A percentile compares a stretch with the other conserved stretches of the same genome.
Evolutionary conservation across 2,797 vertebrate species (phyloP).

Genomic region (Ptychobarbus kaznakovi): DNA sequence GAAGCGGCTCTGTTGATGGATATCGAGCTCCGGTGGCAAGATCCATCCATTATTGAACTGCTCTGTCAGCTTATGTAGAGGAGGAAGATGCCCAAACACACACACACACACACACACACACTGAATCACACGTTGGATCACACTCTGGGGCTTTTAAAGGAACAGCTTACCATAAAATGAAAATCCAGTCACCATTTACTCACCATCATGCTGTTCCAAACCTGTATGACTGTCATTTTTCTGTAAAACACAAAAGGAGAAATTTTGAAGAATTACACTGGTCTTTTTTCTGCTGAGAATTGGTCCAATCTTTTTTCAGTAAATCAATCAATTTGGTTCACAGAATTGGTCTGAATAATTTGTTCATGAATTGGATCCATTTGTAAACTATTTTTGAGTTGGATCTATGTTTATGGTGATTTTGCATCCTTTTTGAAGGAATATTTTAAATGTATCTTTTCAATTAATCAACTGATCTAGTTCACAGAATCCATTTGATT

Average conservation of each 20-base stretch:
- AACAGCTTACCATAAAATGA: neutral
- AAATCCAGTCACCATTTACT: neutral
- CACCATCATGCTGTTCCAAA: neutral
- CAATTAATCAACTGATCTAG: neutral
- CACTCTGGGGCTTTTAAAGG: neutral
- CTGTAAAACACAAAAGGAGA: neutral
- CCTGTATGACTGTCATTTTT: neutral
- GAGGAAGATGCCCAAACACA: conserved; percentile 19
- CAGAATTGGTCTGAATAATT: neutral
- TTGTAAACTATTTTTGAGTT: neutral
- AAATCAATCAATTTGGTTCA: neutral
- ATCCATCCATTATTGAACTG: conserved; percentile 54
- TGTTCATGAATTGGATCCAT: neutral
- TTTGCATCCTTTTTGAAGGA: too few species aligned
- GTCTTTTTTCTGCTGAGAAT: neutral
- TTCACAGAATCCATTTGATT: neutral
- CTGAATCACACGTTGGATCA: neutral
- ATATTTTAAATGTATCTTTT: neutral
- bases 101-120: conserved; percentile 37
- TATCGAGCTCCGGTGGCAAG: conserved; percentile 42
- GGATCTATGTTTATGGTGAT: too few species aligned
- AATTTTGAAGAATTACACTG: neutral
- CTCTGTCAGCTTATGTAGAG: conserved; percentile 42
- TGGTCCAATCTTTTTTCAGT: neutral
- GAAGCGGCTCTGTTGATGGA: conserved; percentile 36